phyloP scores from a whole-genome alignment of 2,888 invertebrate species.

The Hypselothyrea guttata region DNA sequence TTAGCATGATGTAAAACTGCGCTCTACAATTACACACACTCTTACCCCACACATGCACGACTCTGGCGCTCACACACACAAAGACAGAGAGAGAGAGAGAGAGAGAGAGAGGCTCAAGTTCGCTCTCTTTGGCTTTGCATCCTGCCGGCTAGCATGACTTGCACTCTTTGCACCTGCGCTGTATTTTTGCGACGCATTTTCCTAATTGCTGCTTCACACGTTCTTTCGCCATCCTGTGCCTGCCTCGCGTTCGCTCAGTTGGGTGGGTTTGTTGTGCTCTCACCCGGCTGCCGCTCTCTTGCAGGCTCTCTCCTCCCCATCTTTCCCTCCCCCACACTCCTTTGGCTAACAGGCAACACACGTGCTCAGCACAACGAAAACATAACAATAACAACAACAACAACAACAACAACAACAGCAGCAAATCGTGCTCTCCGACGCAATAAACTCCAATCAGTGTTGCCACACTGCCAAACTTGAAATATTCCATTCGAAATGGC shows the following conservation, averaged over 20 bases:
- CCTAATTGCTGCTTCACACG: conserved; percentile 40
- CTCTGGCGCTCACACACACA: too few relatives aligned
- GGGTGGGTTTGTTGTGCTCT: neutral
- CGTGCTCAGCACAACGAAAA: too few relatives aligned
- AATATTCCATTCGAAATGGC: too few relatives aligned
- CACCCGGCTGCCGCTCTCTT: conserved; percentile 2
- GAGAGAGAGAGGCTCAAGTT: too few relatives aligned
- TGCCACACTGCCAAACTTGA: too few relatives aligned
- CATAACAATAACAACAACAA: too few relatives aligned
- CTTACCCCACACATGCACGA: too few relatives aligned
- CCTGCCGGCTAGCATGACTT: conserved; percentile 37
- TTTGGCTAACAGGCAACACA: too few relatives aligned
- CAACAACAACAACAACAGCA: too few relatives aligned
- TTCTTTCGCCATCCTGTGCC: conserved; percentile 44
- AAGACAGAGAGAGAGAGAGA: too few relatives aligned
- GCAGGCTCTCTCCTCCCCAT: neutral
- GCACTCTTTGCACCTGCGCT: conserved; percentile 64
- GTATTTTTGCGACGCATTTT: conserved; percentile 71
- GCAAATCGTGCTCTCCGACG: conserved; percentile 16
- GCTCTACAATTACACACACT: too few relatives aligned
- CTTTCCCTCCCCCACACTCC: neutral
- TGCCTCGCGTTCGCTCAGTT: conserved; percentile 2
- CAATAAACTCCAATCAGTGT: conserved; percentile 42
- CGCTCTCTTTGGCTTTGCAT: conserved; percentile 16
- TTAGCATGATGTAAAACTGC: too few relatives aligned